Conservation (phyloP, 53 echinoderm and acorn worm genomes). For the Luidia sarsii region DNA sequence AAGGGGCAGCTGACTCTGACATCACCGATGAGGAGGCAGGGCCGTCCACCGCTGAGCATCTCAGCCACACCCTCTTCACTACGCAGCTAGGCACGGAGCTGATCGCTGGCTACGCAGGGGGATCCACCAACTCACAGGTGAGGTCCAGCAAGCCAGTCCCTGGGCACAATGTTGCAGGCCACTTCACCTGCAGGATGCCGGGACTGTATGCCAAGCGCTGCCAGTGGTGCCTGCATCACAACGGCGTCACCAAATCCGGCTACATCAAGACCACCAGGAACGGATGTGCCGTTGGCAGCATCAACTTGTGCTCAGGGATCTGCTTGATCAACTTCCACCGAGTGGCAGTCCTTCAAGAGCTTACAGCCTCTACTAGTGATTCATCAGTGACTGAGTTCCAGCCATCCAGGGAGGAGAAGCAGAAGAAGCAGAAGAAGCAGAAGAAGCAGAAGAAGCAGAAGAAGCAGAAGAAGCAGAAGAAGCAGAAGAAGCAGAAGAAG, state of each 20-base stretch:
- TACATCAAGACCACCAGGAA: too few relatives aligned
- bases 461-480: too few relatives aligned
- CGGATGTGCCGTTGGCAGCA: not conserved
- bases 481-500: too few relatives aligned
- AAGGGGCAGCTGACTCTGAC: not conserved
- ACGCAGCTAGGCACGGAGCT: not conserved
- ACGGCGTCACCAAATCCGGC: not conserved
- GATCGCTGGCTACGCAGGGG: constrained; percentile 11
- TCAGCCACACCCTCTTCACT: not conserved
- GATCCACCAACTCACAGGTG: not conserved
- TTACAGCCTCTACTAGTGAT: too few relatives aligned
- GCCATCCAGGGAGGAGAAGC: too few relatives aligned
- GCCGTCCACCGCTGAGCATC: too few relatives aligned
- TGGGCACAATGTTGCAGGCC: constrained; percentile 7
- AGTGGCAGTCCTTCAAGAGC: too few relatives aligned
- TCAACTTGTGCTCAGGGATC: not conserved
- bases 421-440: too few relatives aligned
- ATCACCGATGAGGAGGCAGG: too few relatives aligned
- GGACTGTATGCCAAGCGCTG: constrained; percentile 5
- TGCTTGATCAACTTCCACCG: not conserved
- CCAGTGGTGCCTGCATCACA: not conserved
- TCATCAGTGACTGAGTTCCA: too few relatives aligned
- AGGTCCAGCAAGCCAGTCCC: not conserved
- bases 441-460: too few relatives aligned
- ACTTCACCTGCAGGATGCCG: not conserved